Percentiles rank a stretch among this genome's conserved stretches.
Conservation (phyloP, 2,113 vertebrate genomes). For the Struthidea cinerea region DNA sequence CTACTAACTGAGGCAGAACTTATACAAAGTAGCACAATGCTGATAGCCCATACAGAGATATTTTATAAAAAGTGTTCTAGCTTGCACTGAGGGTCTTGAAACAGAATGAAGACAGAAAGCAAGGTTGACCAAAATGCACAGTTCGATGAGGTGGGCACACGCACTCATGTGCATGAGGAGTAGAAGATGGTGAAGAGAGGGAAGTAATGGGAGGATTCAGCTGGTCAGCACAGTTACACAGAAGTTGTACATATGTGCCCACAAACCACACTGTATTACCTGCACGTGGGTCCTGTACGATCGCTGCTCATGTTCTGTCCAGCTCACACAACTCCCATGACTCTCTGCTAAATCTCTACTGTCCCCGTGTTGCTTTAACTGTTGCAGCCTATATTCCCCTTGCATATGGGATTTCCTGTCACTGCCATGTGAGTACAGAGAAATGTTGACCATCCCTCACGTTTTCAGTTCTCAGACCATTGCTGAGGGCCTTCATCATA, state of each 20-base stretch:
- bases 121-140: not conserved
- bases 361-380: not conserved
- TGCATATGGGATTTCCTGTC: rapidly evolving
- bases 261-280: not conserved
- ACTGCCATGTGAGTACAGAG: rapidly evolving
- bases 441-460: too few species aligned
- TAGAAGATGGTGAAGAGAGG: not conserved
- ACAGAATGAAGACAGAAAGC: not conserved
- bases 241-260: not conserved
- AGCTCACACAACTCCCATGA: not conserved
- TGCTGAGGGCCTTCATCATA: not conserved
- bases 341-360: not conserved
- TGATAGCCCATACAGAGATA: not conserved
- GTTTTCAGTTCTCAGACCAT: not conserved
- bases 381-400: not conserved
- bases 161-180: not conserved
- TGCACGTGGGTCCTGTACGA: not conserved
- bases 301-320: not conserved
- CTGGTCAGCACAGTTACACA: not conserved
- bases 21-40: not conserved
- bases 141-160: not conserved
- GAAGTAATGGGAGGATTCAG: not conserved
- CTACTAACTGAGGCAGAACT: not conserved
- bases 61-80: not conserved
- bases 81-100: not conserved